These are phyloP conservation scores for Rotaria magnacalcarata DNA, from an alignment of 2,888 invertebrate genomes.

Conservation along the genomic window DNA sequence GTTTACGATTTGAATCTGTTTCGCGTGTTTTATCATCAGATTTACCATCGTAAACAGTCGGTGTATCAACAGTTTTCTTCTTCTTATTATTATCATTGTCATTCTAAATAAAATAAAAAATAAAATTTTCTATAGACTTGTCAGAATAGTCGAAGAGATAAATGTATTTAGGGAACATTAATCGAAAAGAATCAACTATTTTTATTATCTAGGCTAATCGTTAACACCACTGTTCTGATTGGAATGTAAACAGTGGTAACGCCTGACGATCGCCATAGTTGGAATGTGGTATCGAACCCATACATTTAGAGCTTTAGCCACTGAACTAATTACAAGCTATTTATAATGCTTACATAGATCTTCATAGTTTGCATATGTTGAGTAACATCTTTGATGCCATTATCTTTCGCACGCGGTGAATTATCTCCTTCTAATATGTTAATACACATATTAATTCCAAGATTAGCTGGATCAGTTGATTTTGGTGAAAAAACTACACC, in stretches of 20 bases:
- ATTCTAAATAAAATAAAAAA: neutral
- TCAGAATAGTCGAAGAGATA: neutral
- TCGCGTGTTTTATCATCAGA: neutral
- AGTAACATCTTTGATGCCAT: neutral
- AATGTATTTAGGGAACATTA: neutral
- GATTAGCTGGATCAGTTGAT: slow-evolving; percentile 31
- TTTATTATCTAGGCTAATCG: slow-evolving; percentile 15
- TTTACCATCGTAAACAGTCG: slow-evolving; percentile 16
- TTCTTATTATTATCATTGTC: neutral
- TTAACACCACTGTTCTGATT: neutral
- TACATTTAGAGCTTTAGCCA: neutral
- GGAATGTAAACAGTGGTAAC: slow-evolving; percentile 18
- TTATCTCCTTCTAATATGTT: slow-evolving; percentile 21
- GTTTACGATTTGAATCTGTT: neutral
- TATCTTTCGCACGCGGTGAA: slow-evolving; percentile 5
- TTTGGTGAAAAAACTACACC: slow-evolving; percentile 5
- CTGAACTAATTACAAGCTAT: neutral
- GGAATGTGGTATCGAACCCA: neutral
- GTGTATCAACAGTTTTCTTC: neutral
- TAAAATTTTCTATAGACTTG: neutral
- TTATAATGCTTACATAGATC: neutral
- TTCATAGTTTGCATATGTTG: slow-evolving; percentile 20
- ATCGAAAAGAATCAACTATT: slow-evolving; percentile 11
- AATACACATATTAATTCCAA: slow-evolving; percentile 26
- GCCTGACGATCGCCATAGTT: neutral